phyloP scores from a whole-genome alignment of 1,140 invertebrate genomes.

The Trichomalopsis sarcophagae region DNA sequence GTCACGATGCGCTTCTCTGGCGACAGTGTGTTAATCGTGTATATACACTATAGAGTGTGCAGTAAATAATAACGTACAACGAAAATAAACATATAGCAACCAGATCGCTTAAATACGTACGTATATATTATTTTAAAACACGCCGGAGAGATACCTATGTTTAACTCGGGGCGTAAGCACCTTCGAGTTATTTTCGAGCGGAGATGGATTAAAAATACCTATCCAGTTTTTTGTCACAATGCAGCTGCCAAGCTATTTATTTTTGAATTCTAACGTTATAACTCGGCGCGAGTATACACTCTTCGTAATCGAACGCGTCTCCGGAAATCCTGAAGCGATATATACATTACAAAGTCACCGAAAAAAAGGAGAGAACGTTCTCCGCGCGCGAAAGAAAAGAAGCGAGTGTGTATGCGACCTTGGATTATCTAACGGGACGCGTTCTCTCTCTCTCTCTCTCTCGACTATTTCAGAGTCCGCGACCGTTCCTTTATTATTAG shows the following conservation, averaged over 20 bases:
- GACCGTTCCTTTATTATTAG: slow-evolving; percentile 32
- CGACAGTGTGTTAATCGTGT: background rate
- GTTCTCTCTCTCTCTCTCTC: slow-evolving; percentile 54
- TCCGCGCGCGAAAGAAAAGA: background rate
- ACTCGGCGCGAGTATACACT: no score
- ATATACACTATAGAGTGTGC: no score
- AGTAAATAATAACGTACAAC: no score
- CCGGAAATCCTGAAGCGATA: background rate
- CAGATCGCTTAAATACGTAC: background rate
- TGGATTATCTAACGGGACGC: slow-evolving; percentile 61
- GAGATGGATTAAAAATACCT: slow-evolving; percentile 19
- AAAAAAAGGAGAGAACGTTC: no score
- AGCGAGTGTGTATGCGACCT: slow-evolving; percentile 35
- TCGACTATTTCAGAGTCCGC: slow-evolving; percentile 58
- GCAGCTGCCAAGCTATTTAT: background rate
- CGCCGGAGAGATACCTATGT: background rate
- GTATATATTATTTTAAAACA: no score
- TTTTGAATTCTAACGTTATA: background rate
- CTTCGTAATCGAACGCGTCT: no score
- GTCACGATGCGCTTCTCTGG: no score
- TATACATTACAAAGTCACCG: no score
- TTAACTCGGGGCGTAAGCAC: background rate
- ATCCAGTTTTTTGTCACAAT: background rate
- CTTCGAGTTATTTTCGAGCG: slow-evolving; percentile 13
- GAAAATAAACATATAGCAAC: background rate